Evolutionary conservation across 2,888 invertebrate species (phyloP), one percentile per base, ranked within the genome.

Genomic region (Xylocampa areola): DNA sequence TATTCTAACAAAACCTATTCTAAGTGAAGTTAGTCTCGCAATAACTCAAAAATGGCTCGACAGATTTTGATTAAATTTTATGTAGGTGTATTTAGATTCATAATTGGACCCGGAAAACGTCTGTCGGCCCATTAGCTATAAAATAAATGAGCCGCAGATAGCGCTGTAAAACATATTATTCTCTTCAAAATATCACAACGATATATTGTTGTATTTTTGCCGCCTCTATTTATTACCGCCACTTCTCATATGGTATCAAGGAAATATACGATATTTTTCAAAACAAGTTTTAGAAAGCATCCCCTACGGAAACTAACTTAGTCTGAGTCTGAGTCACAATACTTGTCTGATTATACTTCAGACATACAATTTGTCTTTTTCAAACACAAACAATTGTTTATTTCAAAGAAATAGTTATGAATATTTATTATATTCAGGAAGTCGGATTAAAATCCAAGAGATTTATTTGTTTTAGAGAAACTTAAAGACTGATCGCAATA

Each of bases 341-440:
- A 39, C 35, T 13, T 32, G 29, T 29, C 14, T 8, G 4, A 54
- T 49, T 62, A 32, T 54, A 63, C 10, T 25, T 35, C 1, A 5
- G n/a, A 36, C 10, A 33, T 30, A 27, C 16, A 33, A 45, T 53
- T 39, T 13, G 8, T 39, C 29, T 44, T 45, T 13, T 19, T 44
- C 39, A 10, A 36, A 41, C 33, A 60, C 6, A 54, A 45, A 44
- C 35, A 69, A 44, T 44, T 48, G 30, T 52, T 44, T 48, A 54
- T 63, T 63, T 63, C 40, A 49, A 41, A 30, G 13, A 32, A 7
- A 17, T 17, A 36, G 27, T 48, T 21, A 49, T 39, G 33, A 44
- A 65, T n/a, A n/a, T 37, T 47, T 45, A 47, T 37, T 29, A n/a
- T 47, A 61, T 68, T 68, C 41, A 41, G 23, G 68, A 68, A 64